These are phyloP conservation scores for Melitaea cinxia DNA, from an alignment of 1,140 invertebrate genomes.

Conservation along the genomic window DNA sequence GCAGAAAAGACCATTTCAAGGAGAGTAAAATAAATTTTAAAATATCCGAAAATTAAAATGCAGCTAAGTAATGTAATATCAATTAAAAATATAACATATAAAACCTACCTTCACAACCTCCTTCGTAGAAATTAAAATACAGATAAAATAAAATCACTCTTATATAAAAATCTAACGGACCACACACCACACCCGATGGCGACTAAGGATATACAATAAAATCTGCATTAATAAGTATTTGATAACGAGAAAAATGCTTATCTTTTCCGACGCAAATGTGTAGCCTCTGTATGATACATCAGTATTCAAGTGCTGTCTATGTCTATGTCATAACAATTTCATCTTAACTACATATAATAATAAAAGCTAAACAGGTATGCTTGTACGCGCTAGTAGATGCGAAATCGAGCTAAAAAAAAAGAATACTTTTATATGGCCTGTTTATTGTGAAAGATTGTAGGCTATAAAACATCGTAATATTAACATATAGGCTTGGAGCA, in stretches of 20 bases:
- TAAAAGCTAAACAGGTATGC: too few relatives aligned
- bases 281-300: not conserved
- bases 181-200: not conserved
- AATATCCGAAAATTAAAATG: not conserved
- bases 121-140: not conserved
- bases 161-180: conserved; percentile 1
- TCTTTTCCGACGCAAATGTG: not conserved
- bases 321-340: too few relatives aligned
- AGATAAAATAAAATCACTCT: conserved; percentile 7
- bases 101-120: not conserved
- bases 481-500: too few relatives aligned
- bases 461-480: too few relatives aligned
- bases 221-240: not conserved
- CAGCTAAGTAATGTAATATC: not conserved
- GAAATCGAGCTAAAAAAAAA: too few relatives aligned
- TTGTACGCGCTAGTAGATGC: too few relatives aligned
- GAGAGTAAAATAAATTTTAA: too few relatives aligned
- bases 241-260: conserved; percentile 2
- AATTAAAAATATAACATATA: not conserved
- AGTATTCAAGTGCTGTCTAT: not conserved
- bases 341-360: too few relatives aligned
- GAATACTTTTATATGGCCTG: too few relatives aligned
- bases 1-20: too few relatives aligned
- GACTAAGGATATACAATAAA: not conserved
- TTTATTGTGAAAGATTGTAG: too few relatives aligned